Percentiles rank a stretch among this genome's conserved stretches.
These are phyloP conservation scores for Bruchidius siliquastri DNA, from an alignment of 2,888 invertebrate genomes.

Conservation along the genomic window DNA sequence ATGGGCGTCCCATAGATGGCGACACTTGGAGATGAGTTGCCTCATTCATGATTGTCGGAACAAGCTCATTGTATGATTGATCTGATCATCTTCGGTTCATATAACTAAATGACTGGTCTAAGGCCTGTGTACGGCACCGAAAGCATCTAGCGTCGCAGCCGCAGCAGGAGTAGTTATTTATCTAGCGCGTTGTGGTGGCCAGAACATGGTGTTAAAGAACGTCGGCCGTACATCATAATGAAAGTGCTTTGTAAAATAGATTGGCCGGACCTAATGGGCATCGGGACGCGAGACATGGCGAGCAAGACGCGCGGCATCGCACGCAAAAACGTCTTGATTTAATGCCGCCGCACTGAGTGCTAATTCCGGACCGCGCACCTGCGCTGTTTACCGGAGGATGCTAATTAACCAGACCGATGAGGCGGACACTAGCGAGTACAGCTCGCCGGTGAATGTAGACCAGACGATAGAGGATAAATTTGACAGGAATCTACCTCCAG, in stretches of 20 bases:
- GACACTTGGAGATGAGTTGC: too few species aligned
- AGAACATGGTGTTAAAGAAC: slow-evolving; percentile 22
- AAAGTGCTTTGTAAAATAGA: slow-evolving; percentile 25
- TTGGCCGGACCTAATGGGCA: slow-evolving; percentile 23
- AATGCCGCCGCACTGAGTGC: not conserved
- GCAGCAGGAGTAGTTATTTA: slow-evolving; percentile 18
- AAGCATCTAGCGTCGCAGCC: too few species aligned
- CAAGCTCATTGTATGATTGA: too few species aligned
- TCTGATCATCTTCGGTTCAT: too few species aligned
- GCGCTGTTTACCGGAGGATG: not conserved
- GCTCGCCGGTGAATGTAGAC: too few species aligned
- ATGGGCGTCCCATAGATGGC: too few species aligned
- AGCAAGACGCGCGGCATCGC: not conserved
- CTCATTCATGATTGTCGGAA: too few species aligned
- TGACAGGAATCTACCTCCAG: too few species aligned
- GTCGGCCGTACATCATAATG: slow-evolving; percentile 26
- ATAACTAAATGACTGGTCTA: too few species aligned
- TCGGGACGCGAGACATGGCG: slow-evolving; percentile 1
- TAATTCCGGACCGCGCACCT: not conserved
- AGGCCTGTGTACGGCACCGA: too few species aligned
- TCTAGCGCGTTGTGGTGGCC: slow-evolving; percentile 22
- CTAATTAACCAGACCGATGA: not conserved
- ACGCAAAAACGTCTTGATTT: slow-evolving; percentile 2
- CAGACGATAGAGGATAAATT: too few species aligned
- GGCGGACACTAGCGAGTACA: not conserved